Percentiles rank a stretch among this genome's conserved stretches.
These are phyloP conservation scores for Stictonetta naevosa DNA, from an alignment of 2,113 vertebrate genomes.

Conservation along the genomic window DNA sequence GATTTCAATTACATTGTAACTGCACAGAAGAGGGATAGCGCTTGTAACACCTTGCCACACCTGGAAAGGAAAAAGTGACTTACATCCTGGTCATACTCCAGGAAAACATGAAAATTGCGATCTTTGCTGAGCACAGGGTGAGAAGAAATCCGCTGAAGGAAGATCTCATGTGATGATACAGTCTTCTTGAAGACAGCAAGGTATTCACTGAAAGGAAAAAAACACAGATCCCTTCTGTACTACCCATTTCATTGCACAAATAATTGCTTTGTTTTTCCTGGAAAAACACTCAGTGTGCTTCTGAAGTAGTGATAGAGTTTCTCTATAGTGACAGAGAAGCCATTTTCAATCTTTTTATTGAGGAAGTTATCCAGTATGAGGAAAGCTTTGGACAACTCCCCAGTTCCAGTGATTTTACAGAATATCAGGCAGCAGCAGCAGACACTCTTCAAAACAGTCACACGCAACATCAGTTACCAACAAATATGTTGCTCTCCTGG, in stretches of 20 bases:
- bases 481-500: neutral
- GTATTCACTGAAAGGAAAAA: slow-evolving; percentile 80
- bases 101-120: slow-evolving; percentile 95
- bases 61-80: slow-evolving; percentile 63
- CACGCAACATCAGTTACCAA: neutral
- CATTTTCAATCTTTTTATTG: neutral
- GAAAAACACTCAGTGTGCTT: neutral
- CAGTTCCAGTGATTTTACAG: neutral
- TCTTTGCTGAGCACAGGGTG: slow-evolving; percentile 93
- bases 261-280: neutral
- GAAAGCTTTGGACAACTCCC: neutral
- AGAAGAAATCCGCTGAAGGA: slow-evolving; percentile 92
- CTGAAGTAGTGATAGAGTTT: neutral
- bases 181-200: slow-evolving; percentile 99
- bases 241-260: neutral
- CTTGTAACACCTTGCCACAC: neutral
- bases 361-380: neutral
- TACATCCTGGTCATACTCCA: slow-evolving; percentile 98
- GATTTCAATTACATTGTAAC: neutral
- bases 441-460: neutral
- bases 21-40: neutral
- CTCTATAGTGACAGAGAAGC: neutral
- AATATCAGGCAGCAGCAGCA: neutral
- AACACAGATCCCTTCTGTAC: neutral
- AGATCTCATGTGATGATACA: slow-evolving; percentile 95